A percentile compares a stretch with the other conserved stretches of the same genome.
Conservation (phyloP, 2,888 invertebrate species). For the Xestia xanthographa region DNA sequence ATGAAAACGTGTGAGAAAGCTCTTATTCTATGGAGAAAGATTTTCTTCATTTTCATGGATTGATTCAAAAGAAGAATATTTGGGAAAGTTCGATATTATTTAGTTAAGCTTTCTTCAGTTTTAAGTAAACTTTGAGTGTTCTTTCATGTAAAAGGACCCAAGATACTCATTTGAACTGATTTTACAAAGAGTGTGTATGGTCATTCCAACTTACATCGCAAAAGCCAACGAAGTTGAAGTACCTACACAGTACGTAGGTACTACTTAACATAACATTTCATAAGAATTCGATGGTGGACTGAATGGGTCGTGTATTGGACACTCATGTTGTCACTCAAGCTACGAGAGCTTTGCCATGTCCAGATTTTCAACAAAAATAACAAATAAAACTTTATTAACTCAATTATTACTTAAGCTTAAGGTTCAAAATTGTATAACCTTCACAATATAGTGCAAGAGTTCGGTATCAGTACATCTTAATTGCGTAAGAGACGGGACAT, state of each 20-base stretch:
- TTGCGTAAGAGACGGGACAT: constrained; percentile 64
- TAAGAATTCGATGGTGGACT: constrained; percentile 13
- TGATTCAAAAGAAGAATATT: not conserved
- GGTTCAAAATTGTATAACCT: constrained; percentile 48
- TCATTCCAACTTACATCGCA: not conserved
- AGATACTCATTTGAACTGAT: not conserved
- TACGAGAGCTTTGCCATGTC: constrained; percentile 29
- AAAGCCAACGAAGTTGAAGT: not conserved
- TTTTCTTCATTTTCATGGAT: not conserved
- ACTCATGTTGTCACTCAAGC: constrained; percentile 59
- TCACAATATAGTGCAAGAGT: constrained; percentile 58
- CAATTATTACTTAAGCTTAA: constrained; percentile 31
- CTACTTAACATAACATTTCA: constrained; percentile 44
- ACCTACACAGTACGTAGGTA: not conserved
- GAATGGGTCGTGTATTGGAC: not conserved
- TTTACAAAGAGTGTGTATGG: not conserved
- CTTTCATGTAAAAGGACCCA: not conserved
- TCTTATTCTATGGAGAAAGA: not conserved
- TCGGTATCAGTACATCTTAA: constrained; percentile 66
- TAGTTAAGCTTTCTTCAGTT: not conserved
- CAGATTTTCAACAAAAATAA: constrained; percentile 50
- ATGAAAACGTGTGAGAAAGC: constrained; percentile 27
- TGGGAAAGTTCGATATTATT: not conserved
- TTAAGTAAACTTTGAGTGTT: not conserved
- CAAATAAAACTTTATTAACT: constrained; percentile 24